These are phyloP conservation scores for Diabrotica undecimpunctata DNA, from an alignment of 1,140 invertebrate genomes.

Conservation along the genomic window DNA sequence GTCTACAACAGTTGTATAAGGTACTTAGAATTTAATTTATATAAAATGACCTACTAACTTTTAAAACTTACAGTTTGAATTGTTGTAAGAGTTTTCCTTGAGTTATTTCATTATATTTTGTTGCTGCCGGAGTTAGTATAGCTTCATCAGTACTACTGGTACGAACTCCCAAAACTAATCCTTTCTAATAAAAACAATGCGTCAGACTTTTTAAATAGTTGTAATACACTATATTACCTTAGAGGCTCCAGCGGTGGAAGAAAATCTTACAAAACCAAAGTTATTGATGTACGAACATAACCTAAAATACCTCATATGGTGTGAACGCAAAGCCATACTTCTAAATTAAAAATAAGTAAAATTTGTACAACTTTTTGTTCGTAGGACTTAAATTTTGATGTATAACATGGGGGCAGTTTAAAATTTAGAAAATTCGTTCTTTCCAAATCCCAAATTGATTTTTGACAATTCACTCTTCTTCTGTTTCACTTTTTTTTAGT, in stretches of 20 bases:
- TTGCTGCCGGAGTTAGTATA: slow-evolving; percentile 52
- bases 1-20: too few species aligned
- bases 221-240: slow-evolving; percentile 18
- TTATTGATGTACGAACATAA: slow-evolving; percentile 26
- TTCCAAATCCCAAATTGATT: too few species aligned
- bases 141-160: slow-evolving; percentile 48
- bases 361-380: too few species aligned
- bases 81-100: slow-evolving; percentile 51
- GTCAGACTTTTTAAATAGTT: slow-evolving; percentile 3
- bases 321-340: slow-evolving; percentile 29
- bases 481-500: too few species aligned
- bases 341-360: neutral
- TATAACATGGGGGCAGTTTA: too few species aligned
- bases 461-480: too few species aligned
- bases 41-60: slow-evolving; percentile 14
- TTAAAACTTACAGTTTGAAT: slow-evolving; percentile 54
- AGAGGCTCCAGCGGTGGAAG: slow-evolving; percentile 13
- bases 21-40: slow-evolving; percentile 21
- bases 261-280: slow-evolving; percentile 26
- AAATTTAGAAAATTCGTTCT: too few species aligned
- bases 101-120: slow-evolving; percentile 50
- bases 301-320: slow-evolving; percentile 27
- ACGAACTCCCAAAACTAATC: slow-evolving; percentile 57
- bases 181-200: slow-evolving; percentile 47
- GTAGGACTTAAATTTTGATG: too few species aligned